Conservation (phyloP, 2,888 invertebrate species). For the Xestobium rufovillosum region DNA sequence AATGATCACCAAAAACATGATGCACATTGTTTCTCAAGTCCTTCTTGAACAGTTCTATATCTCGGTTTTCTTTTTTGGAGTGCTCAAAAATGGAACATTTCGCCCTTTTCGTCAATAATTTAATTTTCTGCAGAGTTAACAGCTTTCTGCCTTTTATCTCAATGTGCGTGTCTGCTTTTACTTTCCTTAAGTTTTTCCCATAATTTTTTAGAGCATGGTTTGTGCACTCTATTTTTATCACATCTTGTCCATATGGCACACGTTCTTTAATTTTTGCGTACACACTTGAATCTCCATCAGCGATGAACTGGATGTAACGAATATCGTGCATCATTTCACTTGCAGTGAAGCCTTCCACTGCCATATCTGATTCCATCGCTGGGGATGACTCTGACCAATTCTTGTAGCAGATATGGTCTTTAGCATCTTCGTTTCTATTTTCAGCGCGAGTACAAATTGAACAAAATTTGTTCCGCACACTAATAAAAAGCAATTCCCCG, state of each 20-base stretch:
- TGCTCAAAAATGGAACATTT: constrained; percentile 24
- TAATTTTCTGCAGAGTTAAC: constrained; percentile 12
- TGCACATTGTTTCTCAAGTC: constrained; percentile 16
- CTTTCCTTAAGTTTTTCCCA: constrained; percentile 18
- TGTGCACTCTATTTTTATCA: constrained; percentile 22
- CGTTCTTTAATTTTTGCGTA: constrained; percentile 18
- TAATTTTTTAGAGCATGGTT: constrained; percentile 25
- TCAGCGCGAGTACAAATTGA: constrained; percentile 18
- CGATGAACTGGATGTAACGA: constrained; percentile 17
- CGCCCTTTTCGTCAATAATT: constrained; percentile 16
- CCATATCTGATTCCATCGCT: constrained; percentile 22
- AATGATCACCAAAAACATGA: constrained; percentile 7
- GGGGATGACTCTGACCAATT: constrained; percentile 20
- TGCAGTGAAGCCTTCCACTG: constrained; percentile 19
- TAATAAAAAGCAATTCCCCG: constrained; percentile 19
- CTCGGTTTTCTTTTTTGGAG: constrained; percentile 13
- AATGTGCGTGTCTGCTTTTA: constrained; percentile 20
- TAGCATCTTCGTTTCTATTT: constrained; percentile 6
- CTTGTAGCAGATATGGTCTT: constrained; percentile 19
- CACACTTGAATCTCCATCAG: constrained; percentile 23
- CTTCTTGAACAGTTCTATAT: constrained; percentile 14
- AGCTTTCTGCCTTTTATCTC: constrained; percentile 17
- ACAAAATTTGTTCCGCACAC: constrained; percentile 25
- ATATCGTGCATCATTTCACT: constrained; percentile 20
- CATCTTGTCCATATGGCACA: constrained; percentile 22